Conservation (phyloP, 2,888 invertebrate species). For the Tinea semifulvella region DNA sequence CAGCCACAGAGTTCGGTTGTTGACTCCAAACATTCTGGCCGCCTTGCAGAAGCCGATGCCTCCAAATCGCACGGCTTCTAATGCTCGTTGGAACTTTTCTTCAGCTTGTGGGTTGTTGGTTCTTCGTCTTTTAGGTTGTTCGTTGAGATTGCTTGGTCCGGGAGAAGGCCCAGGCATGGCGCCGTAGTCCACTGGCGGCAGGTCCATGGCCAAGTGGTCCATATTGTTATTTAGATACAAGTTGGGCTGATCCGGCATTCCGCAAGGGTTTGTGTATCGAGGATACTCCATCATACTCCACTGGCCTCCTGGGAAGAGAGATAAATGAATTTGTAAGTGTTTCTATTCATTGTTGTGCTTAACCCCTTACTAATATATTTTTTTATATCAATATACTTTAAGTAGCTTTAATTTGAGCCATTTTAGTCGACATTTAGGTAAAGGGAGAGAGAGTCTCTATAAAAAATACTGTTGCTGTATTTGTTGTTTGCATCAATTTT, state of each 20-base stretch:
- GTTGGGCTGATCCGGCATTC: conserved; percentile 49
- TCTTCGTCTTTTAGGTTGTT: conserved; percentile 72
- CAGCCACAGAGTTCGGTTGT: conserved; percentile 85
- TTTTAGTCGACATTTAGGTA: no score
- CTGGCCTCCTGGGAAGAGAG: conserved; percentile 82
- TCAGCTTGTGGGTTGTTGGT: conserved; percentile 82
- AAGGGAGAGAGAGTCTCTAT: no score
- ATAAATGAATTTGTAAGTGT: conserved; percentile 59
- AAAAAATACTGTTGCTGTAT: no score
- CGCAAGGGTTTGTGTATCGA: conserved; percentile 75
- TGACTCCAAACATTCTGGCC: conserved; percentile 84
- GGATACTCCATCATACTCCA: conserved; percentile 87
- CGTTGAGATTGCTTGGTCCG: conserved; percentile 24
- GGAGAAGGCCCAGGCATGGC: conserved; percentile 25
- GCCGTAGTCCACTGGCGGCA: conserved; percentile 27
- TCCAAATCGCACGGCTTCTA: conserved; percentile 84
- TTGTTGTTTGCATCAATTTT: no score
- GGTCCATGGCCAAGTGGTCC: no score
- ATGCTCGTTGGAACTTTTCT: conserved; percentile 82
- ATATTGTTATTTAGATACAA: no score
- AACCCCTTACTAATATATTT: conserved; percentile 2
- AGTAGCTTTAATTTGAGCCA: neutral
- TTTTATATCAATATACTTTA: conserved; percentile 20
- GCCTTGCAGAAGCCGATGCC: conserved; percentile 89
- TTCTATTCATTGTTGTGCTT: no score